These are phyloP conservation scores for Epistrophe grossulariae DNA, from an alignment of 2,888 invertebrate genomes.

Conservation along the genomic window DNA sequence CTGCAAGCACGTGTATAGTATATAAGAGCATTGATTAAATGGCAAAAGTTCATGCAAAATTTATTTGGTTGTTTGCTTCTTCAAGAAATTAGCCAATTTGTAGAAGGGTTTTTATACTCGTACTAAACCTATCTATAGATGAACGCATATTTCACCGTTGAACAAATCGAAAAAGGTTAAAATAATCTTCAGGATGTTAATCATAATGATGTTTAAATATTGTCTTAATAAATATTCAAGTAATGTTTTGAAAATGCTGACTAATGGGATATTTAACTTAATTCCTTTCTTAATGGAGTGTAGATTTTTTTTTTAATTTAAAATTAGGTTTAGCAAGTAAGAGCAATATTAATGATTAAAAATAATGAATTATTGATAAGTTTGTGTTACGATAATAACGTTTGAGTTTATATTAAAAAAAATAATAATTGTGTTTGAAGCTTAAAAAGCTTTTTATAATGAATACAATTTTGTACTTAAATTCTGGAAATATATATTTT, in stretches of 20 bases:
- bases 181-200: slow-evolving; percentile 6
- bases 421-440: no score
- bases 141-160: slow-evolving; percentile 47
- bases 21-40: slow-evolving; percentile 55
- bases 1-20: not conserved
- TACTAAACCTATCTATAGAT: not conserved
- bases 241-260: not conserved
- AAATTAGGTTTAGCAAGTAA: no score
- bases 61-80: slow-evolving; percentile 38
- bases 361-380: no score
- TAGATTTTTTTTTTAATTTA: not conserved
- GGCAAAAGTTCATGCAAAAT: slow-evolving; percentile 53
- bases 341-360: no score
- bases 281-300: slow-evolving; percentile 1
- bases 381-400: no score
- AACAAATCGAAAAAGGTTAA: slow-evolving; percentile 32
- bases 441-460: no score
- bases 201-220: slow-evolving; percentile 34
- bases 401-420: no score
- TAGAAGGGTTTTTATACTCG: slow-evolving; percentile 33
- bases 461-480: no score
- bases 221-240: slow-evolving; percentile 7
- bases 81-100: slow-evolving; percentile 64
- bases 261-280: not conserved
- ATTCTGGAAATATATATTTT: no score